phyloP scores from a whole-genome alignment of 1,140 invertebrate species.

The Anthonomus grandis region DNA sequence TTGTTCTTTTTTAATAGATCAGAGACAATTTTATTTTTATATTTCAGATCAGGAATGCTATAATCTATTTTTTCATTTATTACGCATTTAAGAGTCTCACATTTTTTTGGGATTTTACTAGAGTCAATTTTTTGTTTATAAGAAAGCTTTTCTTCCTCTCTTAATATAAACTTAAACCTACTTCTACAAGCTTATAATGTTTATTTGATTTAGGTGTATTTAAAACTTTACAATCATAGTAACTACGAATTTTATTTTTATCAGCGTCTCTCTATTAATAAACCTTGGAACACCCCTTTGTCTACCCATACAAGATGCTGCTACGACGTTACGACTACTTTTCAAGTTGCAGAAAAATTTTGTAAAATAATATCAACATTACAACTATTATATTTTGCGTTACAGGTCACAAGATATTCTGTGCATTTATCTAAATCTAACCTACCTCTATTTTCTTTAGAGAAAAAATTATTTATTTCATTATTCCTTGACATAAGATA shows the following conservation, averaged over 20 bases:
- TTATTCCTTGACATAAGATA: background rate
- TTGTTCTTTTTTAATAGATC: too few species aligned
- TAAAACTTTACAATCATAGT: too few species aligned
- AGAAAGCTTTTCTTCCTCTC: too few species aligned
- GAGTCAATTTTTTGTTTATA: too few species aligned
- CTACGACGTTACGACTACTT: background rate
- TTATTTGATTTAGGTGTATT: too few species aligned
- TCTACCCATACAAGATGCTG: background rate
- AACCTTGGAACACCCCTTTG: background rate
- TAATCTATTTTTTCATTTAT: too few species aligned
- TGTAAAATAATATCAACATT: background rate
- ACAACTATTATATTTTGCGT: background rate
- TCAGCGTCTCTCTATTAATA: background rate
- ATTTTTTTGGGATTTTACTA: too few species aligned
- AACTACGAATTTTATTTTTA: slow-evolving; percentile 2
- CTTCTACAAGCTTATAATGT: too few species aligned
- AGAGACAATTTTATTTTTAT: too few species aligned
- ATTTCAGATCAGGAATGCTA: too few species aligned
- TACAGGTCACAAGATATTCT: background rate
- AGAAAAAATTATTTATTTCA: background rate
- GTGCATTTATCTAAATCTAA: slow-evolving; percentile 3
- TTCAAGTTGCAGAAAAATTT: background rate
- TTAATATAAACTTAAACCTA: too few species aligned
- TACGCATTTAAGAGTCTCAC: too few species aligned
- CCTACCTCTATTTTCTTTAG: background rate